Evolutionary conservation across 2,797 vertebrate genomes (phyloP), one percentile per base, ranked within the genome.

Genomic region (Rhinella marina): DNA sequence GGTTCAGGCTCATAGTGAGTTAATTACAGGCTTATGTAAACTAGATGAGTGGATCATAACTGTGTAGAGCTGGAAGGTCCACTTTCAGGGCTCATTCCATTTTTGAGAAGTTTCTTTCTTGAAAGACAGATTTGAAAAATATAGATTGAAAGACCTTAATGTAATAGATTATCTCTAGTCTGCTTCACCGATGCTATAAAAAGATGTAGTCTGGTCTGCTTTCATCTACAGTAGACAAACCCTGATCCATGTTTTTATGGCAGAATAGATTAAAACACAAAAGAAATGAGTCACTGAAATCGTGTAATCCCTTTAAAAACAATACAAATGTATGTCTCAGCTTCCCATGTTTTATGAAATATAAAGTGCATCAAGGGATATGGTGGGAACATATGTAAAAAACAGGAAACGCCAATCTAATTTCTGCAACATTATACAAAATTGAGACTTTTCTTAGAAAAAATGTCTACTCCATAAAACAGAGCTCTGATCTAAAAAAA

Each of bases 341-440:
- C 93, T 92, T 92, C 90, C 90, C 90, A 92, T 86, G 94, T 94
- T 93, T 92, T 92, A 92, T 94, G 92, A 95, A 91, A 93, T 90
- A 93, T 96, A 97, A 97, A 98, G 96, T 98, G 97, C 96, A 96
- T 95, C 93, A 91, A 86, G 90, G 92, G 86, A 79, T 81, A 88
- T 70, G 78, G 25, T 72, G 75, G 84, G 75, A 88, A 86, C 91
- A 93, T 87, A 91, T 92, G 91, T 78, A 89, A 72, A 70, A 86
- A 72, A 73, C 62, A 29, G 77, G 85, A 68, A 82, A n/a, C 48
- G 11, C 2, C 81, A 32, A 7, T 81, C n/a, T 82, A 87, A 89
- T n/a, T 77, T 89, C 87, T 86, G 83, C 84, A 91, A 90, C 87
- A 90, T 85, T 84, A 87, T 88, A 92, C 90, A 91, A 91, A 79